A percentile compares a stretch with the other conserved stretches of the same genome.
phyloP scores from a whole-genome alignment of 2,888 invertebrate species.

The Rhogogaster chlorosoma region DNA sequence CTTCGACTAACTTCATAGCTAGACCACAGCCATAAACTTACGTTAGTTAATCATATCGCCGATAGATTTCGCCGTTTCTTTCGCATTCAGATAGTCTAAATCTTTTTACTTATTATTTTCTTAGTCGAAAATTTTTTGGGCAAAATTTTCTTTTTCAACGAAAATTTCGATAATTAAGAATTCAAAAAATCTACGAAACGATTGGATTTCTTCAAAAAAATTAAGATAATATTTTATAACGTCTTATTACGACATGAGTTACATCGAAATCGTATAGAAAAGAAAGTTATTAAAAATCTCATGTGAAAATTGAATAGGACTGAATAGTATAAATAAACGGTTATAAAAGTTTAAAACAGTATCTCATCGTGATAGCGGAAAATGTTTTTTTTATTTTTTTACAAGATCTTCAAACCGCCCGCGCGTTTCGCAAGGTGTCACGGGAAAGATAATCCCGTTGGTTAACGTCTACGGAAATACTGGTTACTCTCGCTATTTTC shows the following conservation, averaged over 20 bases:
- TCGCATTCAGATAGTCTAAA: not conserved
- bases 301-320: not conserved
- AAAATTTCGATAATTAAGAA: not conserved
- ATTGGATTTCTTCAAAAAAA: not conserved
- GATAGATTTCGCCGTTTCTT: not conserved
- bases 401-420: not conserved
- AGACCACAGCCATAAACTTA: not conserved
- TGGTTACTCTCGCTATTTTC: not conserved
- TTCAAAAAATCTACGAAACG: not conserved
- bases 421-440: conserved; percentile 7
- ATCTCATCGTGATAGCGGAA: not conserved
- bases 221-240: not conserved
- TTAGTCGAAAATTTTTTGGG: not conserved
- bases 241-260: no score
- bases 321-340: not conserved
- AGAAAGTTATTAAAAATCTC: not conserved
- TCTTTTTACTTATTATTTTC: not conserved
- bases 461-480: conserved; percentile 27
- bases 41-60: conserved; percentile 10
- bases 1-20: conserved; percentile 29
- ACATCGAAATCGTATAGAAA: not conserved
- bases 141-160: not conserved
- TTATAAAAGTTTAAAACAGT: not conserved
- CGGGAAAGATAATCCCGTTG: conserved; percentile 27
- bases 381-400: no score